Evolutionary conservation across 2,888 invertebrate species (phyloP).

Genomic region (Theodoxus fluviatilis): DNA sequence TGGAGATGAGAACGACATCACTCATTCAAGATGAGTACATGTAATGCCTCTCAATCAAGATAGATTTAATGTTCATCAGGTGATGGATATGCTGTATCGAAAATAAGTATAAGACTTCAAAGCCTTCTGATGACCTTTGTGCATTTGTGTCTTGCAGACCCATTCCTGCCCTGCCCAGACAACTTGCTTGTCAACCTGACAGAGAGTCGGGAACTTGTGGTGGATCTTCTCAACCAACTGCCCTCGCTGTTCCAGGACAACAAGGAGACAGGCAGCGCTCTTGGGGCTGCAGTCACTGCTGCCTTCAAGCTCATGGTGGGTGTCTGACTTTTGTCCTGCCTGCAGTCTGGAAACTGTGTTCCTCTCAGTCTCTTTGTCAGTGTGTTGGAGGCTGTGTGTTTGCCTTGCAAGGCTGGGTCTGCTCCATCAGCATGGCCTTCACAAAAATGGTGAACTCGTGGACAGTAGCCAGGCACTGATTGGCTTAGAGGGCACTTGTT

Average conservation of each 20-base stretch:
- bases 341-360: too few species aligned
- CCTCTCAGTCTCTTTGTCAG: too few species aligned
- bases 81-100: background rate
- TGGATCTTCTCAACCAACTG: constrained; percentile 70
- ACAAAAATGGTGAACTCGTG: too few species aligned
- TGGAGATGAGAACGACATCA: too few species aligned
- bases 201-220: constrained; percentile 76
- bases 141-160: constrained; percentile 71
- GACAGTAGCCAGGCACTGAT: too few species aligned
- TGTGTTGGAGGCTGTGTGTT: background rate
- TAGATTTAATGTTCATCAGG: background rate
- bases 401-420: background rate
- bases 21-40: too few species aligned
- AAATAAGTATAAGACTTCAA: background rate
- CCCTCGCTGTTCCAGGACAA: constrained; percentile 75
- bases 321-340: background rate
- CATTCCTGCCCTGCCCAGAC: constrained; percentile 93
- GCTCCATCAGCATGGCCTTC: too few species aligned
- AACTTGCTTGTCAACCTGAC: constrained; percentile 90
- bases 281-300: constrained; percentile 92
- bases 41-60: background rate
- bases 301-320: constrained; percentile 88
- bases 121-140: too few species aligned
- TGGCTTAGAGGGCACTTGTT: too few species aligned
- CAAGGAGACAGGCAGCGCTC: constrained; percentile 80